These are phyloP conservation scores for Fregetta grallaria DNA, from an alignment of 2,113 vertebrate genomes.

Conservation along the genomic window DNA sequence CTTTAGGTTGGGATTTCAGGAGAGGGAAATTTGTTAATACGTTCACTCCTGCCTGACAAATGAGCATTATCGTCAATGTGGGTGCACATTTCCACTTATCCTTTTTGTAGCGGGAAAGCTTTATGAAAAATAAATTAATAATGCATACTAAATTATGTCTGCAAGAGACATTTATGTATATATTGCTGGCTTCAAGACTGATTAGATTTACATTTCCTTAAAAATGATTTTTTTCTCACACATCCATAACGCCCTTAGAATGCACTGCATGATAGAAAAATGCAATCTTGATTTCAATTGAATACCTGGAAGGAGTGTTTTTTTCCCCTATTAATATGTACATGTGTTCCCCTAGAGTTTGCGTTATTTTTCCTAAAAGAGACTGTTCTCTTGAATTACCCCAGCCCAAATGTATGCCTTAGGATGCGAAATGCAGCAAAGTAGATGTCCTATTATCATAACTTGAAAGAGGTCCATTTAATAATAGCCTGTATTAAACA, in stretches of 20 bases:
- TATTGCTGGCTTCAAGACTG: slow-evolving; percentile 73
- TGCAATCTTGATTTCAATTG: not conserved
- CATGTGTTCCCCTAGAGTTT: slow-evolving; percentile 4
- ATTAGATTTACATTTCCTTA: slow-evolving; percentile 76
- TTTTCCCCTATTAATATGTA: not conserved
- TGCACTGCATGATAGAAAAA: not conserved
- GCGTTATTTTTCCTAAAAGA: slow-evolving; percentile 22
- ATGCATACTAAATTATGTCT: slow-evolving; percentile 80
- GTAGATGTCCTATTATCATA: slow-evolving; percentile 36
- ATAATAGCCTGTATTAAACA: slow-evolving; percentile 59
- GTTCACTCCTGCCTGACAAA: slow-evolving; percentile 67
- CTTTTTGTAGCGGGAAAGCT: slow-evolving; percentile 70
- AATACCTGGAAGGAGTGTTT: slow-evolving; percentile 16
- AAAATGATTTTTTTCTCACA: slow-evolving; percentile 8
- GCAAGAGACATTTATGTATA: slow-evolving; percentile 76
- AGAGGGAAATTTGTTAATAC: slow-evolving; percentile 50
- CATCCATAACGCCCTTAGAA: slow-evolving; percentile 13
- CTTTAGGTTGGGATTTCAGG: slow-evolving; percentile 31
- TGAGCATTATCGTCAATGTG: slow-evolving; percentile 54
- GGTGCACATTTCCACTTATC: slow-evolving; percentile 65
- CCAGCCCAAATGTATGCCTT: not conserved
- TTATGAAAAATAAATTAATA: slow-evolving; percentile 83
- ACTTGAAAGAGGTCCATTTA: slow-evolving; percentile 50
- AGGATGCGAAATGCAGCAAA: not conserved
- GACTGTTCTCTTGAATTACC: slow-evolving; percentile 18